phyloP scores from a whole-genome alignment of 2,113 vertebrate species.

The Tapirus terrestris region DNA sequence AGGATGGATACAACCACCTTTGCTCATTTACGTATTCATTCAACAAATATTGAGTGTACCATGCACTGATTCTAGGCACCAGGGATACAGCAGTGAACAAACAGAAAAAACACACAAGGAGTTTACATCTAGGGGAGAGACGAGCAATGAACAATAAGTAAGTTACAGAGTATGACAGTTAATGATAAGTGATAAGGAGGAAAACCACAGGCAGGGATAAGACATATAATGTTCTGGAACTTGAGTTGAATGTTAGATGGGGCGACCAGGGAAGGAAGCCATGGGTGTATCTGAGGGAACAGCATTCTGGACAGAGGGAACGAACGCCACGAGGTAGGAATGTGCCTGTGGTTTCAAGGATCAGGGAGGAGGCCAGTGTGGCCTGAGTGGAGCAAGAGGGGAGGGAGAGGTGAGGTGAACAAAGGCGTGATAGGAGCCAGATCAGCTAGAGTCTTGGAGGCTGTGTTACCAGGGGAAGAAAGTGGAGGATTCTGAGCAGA shows the following conservation, averaged over 20 bases:
- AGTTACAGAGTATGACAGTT: background rate
- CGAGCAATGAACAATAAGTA: background rate
- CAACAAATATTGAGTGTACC: background rate
- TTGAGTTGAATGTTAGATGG: background rate
- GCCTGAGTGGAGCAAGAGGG: background rate
- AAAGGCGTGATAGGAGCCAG: too few species aligned
- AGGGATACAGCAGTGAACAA: background rate
- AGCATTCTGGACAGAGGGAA: background rate
- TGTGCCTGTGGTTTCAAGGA: background rate
- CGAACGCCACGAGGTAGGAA: background rate
- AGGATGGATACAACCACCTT: background rate
- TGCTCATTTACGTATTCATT: background rate
- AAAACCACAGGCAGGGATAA: background rate
- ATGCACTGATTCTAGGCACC: background rate
- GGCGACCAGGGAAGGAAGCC: background rate
- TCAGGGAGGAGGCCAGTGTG: background rate
- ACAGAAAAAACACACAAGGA: background rate
- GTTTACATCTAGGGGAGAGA: background rate
- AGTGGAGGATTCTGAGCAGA: background rate
- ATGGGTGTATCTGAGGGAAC: background rate
- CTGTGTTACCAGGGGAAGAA: background rate
- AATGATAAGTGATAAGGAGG: background rate
- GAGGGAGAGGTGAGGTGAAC: background rate
- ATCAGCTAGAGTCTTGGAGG: accelerated
- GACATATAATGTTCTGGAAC: background rate